Evolutionary conservation across 2,113 vertebrate genomes (phyloP), one percentile per base, ranked within the genome.

Genomic region (Psophia crepitans): DNA sequence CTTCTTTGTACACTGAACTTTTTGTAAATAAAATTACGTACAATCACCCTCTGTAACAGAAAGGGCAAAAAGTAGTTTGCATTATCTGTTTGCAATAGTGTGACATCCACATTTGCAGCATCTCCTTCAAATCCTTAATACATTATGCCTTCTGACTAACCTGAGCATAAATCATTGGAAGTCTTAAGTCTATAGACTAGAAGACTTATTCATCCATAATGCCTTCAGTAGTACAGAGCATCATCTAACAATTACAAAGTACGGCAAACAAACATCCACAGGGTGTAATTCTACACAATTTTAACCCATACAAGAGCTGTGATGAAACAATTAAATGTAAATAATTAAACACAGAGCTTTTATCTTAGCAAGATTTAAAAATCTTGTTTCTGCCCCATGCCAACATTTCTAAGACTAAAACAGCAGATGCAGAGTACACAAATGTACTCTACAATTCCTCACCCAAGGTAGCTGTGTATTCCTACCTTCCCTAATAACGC

Each of bases 271-370:
- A 89, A 79, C 51, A 75, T 58, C 66, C 44, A 43, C 48, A 6
- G 35, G 39, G 39, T 78, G 93, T 89, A 68, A 76, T 48, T 56
- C 74, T 27, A 37, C 6, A 39, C 39, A 71, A 56, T 81, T 95
- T 71, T 49, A 91, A 94, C 43, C 65, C 65, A 77, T 77, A 82
- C 12, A 6, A 64, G 68, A 88, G 26, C 39, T 44, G 21, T 14
- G 61, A 78, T 64, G 20, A 80, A 94, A 89, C 65, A 89, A 92
- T 93, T 90, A 85, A 53, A n/a, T 15, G 46, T 14, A 92, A 94
- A 87, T 54, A 87, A 93, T 84, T 78, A 90, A 87, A 89, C 13
- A 33, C 0, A 43, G 26, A 64, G 73, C 22, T 82, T 69, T 81
- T 44, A 70, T 65, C 86, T 77, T 24, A 5, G 5, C 15, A 41